Percentiles rank a stretch among this genome's conserved stretches.
These are phyloP conservation scores for Barypeithes pellucidus DNA, from an alignment of 2,888 invertebrate genomes.

Conservation along the genomic window DNA sequence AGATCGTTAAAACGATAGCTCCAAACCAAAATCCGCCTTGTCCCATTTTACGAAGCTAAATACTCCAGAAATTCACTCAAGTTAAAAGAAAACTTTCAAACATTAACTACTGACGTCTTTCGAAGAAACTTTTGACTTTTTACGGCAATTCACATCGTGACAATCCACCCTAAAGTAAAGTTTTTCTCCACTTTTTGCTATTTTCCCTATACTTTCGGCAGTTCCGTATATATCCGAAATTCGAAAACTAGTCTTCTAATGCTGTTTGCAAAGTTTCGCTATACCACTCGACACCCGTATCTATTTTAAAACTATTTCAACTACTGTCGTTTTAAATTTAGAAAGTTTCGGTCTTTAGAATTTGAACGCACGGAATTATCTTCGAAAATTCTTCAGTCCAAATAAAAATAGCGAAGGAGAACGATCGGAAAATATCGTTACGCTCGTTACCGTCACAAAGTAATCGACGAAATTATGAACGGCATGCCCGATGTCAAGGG, in stretches of 20 bases:
- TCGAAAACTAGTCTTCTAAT: constrained; percentile 38
- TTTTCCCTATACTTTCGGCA: neutral
- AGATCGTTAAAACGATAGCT: constrained; percentile 29
- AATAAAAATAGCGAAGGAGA: neutral
- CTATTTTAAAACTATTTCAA: constrained; percentile 52
- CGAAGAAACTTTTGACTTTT: constrained; percentile 36
- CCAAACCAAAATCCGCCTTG: constrained; percentile 30
- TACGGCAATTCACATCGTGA: constrained; percentile 45
- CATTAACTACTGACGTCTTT: constrained; percentile 42
- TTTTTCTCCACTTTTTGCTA: constrained; percentile 24
- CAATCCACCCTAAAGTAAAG: constrained; percentile 31
- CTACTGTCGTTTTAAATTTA: constrained; percentile 50
- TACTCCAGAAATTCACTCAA: constrained; percentile 47
- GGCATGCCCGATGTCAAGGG: constrained; percentile 1
- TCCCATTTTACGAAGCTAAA: constrained; percentile 48
- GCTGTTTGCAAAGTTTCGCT: constrained; percentile 45
- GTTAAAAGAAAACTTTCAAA: constrained; percentile 43
- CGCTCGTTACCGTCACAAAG: neutral
- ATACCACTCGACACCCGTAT: constrained; percentile 28
- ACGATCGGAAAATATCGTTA: neutral
- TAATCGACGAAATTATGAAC: neutral
- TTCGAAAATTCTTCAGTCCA: neutral
- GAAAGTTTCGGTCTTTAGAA: constrained; percentile 45
- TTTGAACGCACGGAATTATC: constrained; percentile 35
- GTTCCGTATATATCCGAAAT: constrained; percentile 35